Percentiles rank a stretch among this genome's conserved stretches.
Evolutionary conservation across 2,113 vertebrate genomes (phyloP).

Genomic region (Pseudonaja textilis): DNA sequence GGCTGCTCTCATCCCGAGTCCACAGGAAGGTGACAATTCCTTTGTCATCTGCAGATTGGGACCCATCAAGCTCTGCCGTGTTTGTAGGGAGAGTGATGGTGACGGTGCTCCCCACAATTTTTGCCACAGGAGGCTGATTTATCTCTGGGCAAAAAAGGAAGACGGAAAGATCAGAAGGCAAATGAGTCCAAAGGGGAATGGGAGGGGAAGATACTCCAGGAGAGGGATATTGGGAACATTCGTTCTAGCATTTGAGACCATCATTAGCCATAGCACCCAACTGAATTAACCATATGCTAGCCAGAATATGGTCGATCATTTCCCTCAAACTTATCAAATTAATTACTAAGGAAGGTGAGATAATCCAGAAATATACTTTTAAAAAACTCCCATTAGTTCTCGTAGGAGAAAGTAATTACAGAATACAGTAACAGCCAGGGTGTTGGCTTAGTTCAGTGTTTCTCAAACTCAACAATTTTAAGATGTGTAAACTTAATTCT

Average conservation of each 20-base stretch:
- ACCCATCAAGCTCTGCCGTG: slow-evolving; percentile 86
- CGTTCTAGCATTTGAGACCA: background rate
- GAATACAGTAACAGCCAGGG: background rate
- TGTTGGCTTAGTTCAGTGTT: background rate
- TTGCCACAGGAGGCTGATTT: slow-evolving; percentile 86
- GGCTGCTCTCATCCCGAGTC: slow-evolving; percentile 88
- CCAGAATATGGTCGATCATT: background rate
- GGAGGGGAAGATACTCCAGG: background rate
- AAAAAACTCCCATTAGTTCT: background rate
- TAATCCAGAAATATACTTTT: background rate
- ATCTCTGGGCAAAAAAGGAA: slow-evolving; percentile 75
- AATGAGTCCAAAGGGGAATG: background rate
- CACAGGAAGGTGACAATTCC: slow-evolving; percentile 87
- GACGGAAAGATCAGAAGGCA: slow-evolving; percentile 13
- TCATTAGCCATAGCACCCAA: background rate
- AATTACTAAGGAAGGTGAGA: background rate
- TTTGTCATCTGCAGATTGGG: slow-evolving; percentile 90
- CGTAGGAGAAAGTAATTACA: background rate
- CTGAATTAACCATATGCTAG: background rate
- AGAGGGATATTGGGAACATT: background rate
- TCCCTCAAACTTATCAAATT: background rate
- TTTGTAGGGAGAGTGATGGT: slow-evolving; percentile 81
- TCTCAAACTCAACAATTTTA: background rate
- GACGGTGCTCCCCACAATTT: slow-evolving; percentile 75
- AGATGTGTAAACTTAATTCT: background rate